Evolutionary conservation across 2,113 vertebrate species (phyloP).

Genomic region (Girardinichthys multiradiatus): DNA sequence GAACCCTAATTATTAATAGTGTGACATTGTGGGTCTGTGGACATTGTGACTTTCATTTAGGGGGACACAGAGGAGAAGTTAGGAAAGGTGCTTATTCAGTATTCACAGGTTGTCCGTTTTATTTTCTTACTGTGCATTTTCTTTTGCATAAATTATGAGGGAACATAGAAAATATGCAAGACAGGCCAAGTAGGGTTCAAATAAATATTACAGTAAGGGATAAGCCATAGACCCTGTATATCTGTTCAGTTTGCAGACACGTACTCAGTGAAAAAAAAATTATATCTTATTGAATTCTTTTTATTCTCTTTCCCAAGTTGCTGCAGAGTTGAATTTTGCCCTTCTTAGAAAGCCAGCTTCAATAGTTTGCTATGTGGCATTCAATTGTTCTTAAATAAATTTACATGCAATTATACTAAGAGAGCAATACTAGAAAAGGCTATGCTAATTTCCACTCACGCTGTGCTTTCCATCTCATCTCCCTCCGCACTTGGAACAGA

Average conservation of each 20-base stretch:
- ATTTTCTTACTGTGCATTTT: not conserved
- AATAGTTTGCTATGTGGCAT: not conserved
- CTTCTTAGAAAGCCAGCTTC: conserved; percentile 2
- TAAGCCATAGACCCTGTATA: not conserved
- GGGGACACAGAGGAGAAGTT: not conserved
- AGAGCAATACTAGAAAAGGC: conserved; percentile 25
- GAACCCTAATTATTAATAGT: not conserved
- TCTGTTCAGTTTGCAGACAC: too few relatives aligned
- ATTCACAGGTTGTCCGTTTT: not conserved
- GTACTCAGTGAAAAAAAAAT: not conserved
- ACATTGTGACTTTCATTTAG: not conserved
- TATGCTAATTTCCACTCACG: conserved; percentile 2
- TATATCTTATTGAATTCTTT: not conserved
- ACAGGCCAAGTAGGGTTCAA: conserved; percentile 9
- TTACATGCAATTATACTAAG: conserved; percentile 1
- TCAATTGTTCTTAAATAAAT: not conserved
- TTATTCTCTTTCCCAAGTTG: not conserved
- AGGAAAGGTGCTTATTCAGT: not conserved
- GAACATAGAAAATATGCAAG: not conserved
- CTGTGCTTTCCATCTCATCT: conserved; percentile 18
- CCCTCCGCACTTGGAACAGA: conserved; percentile 2
- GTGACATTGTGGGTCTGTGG: not conserved
- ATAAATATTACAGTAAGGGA: conserved; percentile 9
- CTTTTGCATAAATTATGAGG: not conserved
- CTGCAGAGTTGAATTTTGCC: not conserved